phyloP scores from a whole-genome alignment of 2,888 invertebrate genomes.

The Oxycera nigricornis region DNA sequence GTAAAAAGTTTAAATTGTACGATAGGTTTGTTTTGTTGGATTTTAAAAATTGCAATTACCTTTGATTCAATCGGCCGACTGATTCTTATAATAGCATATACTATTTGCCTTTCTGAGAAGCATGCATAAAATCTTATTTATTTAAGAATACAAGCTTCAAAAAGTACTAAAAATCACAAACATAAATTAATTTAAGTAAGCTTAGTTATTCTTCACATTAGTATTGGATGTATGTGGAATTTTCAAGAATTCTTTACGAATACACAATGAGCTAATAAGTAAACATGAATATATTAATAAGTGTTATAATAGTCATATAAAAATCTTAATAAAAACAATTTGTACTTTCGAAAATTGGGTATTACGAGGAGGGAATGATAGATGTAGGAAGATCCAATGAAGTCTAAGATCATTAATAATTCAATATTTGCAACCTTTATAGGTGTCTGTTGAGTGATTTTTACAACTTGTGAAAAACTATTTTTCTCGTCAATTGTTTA shows the following conservation, averaged over 20 bases:
- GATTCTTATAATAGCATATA: neutral
- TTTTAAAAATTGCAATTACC: neutral
- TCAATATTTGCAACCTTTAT: no score
- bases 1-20: neutral
- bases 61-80: neutral
- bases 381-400: neutral
- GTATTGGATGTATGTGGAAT: neutral
- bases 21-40: neutral
- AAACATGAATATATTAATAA: neutral
- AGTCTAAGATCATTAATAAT: neutral
- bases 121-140: neutral
- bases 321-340: neutral
- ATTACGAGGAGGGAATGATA: neutral
- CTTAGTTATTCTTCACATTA: neutral
- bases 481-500: neutral
- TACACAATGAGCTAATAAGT: neutral
- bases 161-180: no score
- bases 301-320: neutral
- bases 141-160: no score
- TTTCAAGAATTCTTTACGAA: neutral
- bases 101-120: neutral
- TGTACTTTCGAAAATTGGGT: neutral
- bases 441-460: no score
- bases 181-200: neutral
- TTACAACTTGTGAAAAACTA: neutral